Evolutionary conservation across 2,888 invertebrate species (phyloP).

Genomic region (Leistus spinibarbis): DNA sequence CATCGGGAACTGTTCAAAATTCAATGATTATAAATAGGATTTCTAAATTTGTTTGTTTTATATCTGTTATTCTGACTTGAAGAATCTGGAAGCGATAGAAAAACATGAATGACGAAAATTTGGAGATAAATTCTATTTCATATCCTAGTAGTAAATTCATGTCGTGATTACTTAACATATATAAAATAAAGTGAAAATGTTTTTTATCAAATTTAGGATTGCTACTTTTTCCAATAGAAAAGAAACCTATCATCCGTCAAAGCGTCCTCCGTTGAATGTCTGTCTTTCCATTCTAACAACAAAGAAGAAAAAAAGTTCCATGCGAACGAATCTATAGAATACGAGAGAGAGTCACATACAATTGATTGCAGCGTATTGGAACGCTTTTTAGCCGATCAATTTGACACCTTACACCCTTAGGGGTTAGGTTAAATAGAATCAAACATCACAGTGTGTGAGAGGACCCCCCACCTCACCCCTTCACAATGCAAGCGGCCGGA

Average conservation of each 20-base stretch:
- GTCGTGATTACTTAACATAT: background rate
- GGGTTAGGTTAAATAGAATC: conserved; percentile 18
- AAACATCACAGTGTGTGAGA: background rate
- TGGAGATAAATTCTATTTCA: background rate
- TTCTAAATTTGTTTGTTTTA: too few species aligned
- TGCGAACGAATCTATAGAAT: conserved; percentile 11
- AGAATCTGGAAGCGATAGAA: too few species aligned
- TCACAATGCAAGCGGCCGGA: background rate
- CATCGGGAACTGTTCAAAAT: too few species aligned
- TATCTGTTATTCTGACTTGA: too few species aligned
- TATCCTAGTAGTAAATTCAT: background rate
- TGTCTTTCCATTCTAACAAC: background rate
- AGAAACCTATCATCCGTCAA: background rate
- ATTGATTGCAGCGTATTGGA: conserved; percentile 9
- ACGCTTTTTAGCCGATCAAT: conserved; percentile 18
- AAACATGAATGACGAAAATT: too few species aligned
- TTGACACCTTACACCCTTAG: conserved; percentile 16
- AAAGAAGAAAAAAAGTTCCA: background rate
- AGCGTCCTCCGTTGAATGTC: background rate
- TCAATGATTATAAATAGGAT: too few species aligned
- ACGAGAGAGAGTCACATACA: conserved; percentile 6
- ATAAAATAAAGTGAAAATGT: background rate
- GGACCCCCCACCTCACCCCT: background rate
- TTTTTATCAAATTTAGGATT: background rate
- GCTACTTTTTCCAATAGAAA: background rate